Conservation (phyloP, 2,888 invertebrate species). For the Oligia strigilis region DNA sequence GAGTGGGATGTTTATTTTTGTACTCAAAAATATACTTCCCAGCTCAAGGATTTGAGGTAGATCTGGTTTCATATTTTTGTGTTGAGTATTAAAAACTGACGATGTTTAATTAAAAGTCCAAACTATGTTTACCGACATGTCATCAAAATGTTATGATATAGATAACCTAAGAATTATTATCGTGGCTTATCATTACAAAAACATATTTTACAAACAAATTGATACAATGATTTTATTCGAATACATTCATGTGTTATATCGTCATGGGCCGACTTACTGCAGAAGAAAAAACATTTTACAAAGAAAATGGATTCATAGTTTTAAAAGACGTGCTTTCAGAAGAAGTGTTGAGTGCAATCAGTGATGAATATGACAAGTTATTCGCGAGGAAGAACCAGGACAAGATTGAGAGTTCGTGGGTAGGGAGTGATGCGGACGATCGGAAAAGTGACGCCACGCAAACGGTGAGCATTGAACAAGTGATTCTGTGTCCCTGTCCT, state of each 20-base stretch:
- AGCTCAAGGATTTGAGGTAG: background rate
- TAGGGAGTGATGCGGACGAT: conserved; percentile 83
- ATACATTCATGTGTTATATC: background rate
- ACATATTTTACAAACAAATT: conserved; percentile 19
- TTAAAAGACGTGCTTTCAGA: conserved; percentile 83
- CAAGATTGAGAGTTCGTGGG: conserved; percentile 90
- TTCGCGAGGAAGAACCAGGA: conserved; percentile 87
- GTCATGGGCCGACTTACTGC: conserved; percentile 80
- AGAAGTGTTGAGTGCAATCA: conserved; percentile 84
- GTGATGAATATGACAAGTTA: conserved; percentile 87
- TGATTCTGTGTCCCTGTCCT: too few relatives aligned
- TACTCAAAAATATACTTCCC: background rate
- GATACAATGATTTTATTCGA: conserved; percentile 9
- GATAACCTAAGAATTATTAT: conserved; percentile 45
- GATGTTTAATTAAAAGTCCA: background rate
- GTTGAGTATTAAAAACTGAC: background rate
- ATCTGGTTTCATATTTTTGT: background rate
- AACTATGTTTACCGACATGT: conserved; percentile 7
- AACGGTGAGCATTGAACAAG: conserved; percentile 70
- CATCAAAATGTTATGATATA: conserved; percentile 4
- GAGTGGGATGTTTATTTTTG: background rate
- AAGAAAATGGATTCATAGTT: conserved; percentile 89
- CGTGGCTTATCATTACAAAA: conserved; percentile 35
- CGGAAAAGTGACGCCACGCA: conserved; percentile 72
- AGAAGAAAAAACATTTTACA: conserved; percentile 87